Percentiles rank a stretch among this genome's conserved stretches.
Conservation (phyloP, 2,888 invertebrate species). For the Adela reaumurella region DNA sequence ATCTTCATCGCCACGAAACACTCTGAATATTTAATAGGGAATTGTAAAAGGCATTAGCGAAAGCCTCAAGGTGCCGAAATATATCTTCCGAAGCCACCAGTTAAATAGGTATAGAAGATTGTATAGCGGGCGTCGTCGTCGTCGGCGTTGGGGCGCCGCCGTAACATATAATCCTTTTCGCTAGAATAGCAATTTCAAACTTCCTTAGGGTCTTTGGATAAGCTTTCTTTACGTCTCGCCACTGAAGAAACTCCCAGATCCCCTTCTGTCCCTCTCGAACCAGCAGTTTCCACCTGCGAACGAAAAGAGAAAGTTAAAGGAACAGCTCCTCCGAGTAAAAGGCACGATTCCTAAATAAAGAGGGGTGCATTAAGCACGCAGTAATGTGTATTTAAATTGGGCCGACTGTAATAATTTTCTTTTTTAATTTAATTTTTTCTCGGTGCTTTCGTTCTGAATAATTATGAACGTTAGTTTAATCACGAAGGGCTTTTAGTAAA, state of each 20-base stretch:
- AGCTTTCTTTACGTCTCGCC: slow-evolving; percentile 57
- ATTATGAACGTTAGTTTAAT: slow-evolving; percentile 1
- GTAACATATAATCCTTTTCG: slow-evolving; percentile 59
- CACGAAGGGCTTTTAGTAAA: neutral
- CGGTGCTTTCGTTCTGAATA: neutral
- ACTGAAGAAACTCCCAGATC: slow-evolving; percentile 31
- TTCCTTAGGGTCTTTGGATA: slow-evolving; percentile 58
- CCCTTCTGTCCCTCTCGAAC: slow-evolving; percentile 23
- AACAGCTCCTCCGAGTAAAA: slow-evolving; percentile 25
- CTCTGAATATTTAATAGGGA: no score
- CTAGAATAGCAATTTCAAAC: slow-evolving; percentile 60
- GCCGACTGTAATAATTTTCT: slow-evolving; percentile 52
- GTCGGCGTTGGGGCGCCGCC: slow-evolving; percentile 48
- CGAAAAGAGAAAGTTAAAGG: slow-evolving; percentile 21
- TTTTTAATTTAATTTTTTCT: slow-evolving; percentile 55
- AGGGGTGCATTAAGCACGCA: slow-evolving; percentile 34
- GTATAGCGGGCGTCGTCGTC: slow-evolving; percentile 18
- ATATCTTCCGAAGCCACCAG: no score
- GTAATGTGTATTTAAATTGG: slow-evolving; percentile 56
- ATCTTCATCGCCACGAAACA: no score
- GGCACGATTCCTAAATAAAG: slow-evolving; percentile 48
- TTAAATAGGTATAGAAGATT: no score
- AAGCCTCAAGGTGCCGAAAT: no score
- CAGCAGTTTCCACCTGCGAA: slow-evolving; percentile 11
- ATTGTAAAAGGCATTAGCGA: no score